These are phyloP conservation scores for Gopherus flavomarginatus DNA, from an alignment of 2,113 vertebrate genomes.

Conservation along the genomic window DNA sequence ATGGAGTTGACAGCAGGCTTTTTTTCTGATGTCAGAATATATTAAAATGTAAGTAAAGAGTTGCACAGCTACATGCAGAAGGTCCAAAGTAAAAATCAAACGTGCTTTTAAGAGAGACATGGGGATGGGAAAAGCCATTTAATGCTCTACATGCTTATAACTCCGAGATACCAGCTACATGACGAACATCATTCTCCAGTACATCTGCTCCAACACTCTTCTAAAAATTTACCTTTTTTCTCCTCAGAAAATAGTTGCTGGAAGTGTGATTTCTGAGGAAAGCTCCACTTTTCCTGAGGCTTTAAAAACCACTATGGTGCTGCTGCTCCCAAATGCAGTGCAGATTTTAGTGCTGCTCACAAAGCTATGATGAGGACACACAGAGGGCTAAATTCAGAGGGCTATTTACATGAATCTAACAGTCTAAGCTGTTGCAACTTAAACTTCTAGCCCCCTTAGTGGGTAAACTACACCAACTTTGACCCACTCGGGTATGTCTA, in stretches of 20 bases:
- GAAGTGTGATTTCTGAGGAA: background rate
- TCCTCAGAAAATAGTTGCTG: background rate
- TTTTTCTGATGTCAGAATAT: background rate
- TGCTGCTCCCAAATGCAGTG: background rate
- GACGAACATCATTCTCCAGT: background rate
- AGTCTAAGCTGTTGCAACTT: background rate
- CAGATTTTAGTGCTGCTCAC: background rate
- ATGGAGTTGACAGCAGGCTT: background rate
- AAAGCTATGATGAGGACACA: background rate
- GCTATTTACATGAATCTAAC: background rate
- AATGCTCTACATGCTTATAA: background rate
- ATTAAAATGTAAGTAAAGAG: background rate
- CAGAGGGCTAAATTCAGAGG: background rate
- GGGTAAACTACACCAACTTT: background rate
- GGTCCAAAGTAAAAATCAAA: background rate
- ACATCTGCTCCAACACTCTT: background rate
- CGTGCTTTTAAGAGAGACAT: background rate
- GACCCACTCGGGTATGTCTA: background rate
- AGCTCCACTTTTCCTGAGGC: background rate
- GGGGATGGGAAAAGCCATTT: background rate
- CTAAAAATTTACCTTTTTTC: background rate
- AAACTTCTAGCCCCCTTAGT: background rate
- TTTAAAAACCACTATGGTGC: background rate
- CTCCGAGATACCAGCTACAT: background rate
- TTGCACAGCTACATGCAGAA: background rate